A percentile compares a stretch with the other conserved stretches of the same genome.
Evolutionary conservation across 2,113 vertebrate species (phyloP).

Genomic region (Zosterops borbonicus): DNA sequence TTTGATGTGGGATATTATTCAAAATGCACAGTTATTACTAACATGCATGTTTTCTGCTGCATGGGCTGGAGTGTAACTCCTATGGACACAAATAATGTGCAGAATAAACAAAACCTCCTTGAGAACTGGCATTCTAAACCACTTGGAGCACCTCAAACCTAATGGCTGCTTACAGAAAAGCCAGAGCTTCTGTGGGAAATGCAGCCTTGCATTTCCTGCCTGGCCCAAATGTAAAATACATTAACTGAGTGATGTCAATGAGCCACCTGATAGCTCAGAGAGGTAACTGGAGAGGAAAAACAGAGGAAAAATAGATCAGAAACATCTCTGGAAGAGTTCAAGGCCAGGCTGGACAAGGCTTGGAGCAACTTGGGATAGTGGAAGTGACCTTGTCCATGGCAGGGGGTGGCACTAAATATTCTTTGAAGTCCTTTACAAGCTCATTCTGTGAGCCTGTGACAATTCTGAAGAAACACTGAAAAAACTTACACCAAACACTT

Average conservation of each 20-base stretch:
- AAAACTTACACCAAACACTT: background rate
- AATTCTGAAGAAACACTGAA: background rate
- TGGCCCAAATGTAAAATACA: background rate
- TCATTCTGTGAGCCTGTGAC: background rate
- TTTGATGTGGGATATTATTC: background rate
- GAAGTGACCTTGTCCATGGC: background rate
- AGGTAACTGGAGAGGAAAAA: background rate
- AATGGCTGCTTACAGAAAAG: background rate
- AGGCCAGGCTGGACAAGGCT: background rate
- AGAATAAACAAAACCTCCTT: background rate
- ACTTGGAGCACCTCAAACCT: background rate
- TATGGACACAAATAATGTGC: background rate
- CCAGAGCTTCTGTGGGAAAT: background rate
- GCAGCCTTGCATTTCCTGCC: background rate
- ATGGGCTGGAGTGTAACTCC: background rate
- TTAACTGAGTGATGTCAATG: background rate
- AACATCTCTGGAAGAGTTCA: background rate
- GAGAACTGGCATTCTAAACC: background rate
- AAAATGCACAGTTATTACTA: background rate
- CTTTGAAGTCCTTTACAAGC: background rate
- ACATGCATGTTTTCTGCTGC: background rate
- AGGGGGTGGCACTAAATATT: background rate
- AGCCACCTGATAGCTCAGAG: background rate
- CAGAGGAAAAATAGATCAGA: background rate
- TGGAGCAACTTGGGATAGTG: background rate